Conservation (phyloP, 2,797 vertebrate species). For the Jordanella pulchra region DNA sequence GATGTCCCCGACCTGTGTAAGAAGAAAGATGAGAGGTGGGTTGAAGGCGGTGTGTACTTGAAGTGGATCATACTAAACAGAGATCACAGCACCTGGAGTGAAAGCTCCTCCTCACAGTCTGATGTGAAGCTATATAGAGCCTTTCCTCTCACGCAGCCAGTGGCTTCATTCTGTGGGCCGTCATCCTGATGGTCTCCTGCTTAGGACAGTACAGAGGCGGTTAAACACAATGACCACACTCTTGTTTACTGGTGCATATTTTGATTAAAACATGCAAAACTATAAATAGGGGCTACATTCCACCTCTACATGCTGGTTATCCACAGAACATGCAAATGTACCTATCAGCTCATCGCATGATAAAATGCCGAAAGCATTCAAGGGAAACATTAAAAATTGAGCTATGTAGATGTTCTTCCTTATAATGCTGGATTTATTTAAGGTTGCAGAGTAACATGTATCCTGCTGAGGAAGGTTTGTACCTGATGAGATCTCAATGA, state of each 20-base stretch:
- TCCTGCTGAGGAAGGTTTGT: not conserved
- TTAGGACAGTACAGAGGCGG: not conserved
- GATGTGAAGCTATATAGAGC: slow-evolving; percentile 86
- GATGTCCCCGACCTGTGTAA: slow-evolving; percentile 83
- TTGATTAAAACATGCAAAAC: not conserved
- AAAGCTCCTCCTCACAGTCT: slow-evolving; percentile 88
- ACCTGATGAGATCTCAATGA: slow-evolving; percentile 84
- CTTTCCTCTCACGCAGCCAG: slow-evolving; percentile 75
- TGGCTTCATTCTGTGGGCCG: slow-evolving; percentile 35
- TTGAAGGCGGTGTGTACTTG: not conserved
- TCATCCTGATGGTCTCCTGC: slow-evolving; percentile 58
- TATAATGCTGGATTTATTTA: not conserved
- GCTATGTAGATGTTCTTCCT: not conserved
- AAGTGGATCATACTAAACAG: accelerated
- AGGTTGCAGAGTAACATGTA: not conserved
- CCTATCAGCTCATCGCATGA: not conserved
- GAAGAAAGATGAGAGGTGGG: not conserved
- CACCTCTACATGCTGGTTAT: too few relatives aligned
- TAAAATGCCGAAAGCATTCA: not conserved
- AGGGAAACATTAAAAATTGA: not conserved
- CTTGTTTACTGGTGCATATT: not conserved
- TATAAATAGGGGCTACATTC: too few relatives aligned
- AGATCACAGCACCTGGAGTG: slow-evolving; percentile 76
- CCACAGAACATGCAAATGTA: not conserved
- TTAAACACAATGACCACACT: not conserved